Base-by-base conservation (phyloP, 2,113 vertebrate species). In the Gnathonemus longibarbis region DNA sequence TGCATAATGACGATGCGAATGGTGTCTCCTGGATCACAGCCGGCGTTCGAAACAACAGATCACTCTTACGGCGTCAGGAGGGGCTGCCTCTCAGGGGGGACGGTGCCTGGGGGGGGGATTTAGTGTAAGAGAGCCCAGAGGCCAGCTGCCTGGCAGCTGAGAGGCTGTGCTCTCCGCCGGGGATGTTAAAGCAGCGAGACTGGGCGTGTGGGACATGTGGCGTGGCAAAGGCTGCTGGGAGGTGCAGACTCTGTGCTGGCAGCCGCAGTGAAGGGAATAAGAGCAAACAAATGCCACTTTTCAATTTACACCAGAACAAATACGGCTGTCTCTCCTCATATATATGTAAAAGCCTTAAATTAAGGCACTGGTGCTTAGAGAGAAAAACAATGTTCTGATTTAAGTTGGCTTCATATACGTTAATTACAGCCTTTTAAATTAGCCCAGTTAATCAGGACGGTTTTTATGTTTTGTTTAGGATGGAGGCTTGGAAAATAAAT, bases 381-480 rank as follows among this genome's bases (percentile, higher is more conserved):
- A 53, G 52, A 83, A 66, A 42, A 77, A 48, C 21, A 48, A 56
- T 48, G 21, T 24, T 49, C 58, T 56, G 13, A 83, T 88, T 80
- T 35, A 58, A 46, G 39, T 5, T 49, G 21, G 21, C 42, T 45
- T 52, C 77, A 46, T 53, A 84, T n/a, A 85, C 6, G 45, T 48
- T n/a, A 52, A 89, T 85, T 80, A 31, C 21, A 84, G 49, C 27
- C 80, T 62, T 89, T 89, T 62, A 46, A 58, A 84, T 85, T 84
- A 93, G 90, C 90, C 90, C 87, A 91, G 85, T 93, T 95, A 93
- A 95, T 95, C 94, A 95, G 94, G 94, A 93, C 89, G 88, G 91
- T 90, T 74, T 88, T 77, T 91, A 88, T 91, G 89, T 94, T 92
- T 92, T 89, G 90, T 90, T 66, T 91, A 35, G 88, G 58, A 88